Evolutionary conservation across 2,888 invertebrate species (phyloP), one percentile per base, ranked within the genome.

Genomic region (Plusia festucae): DNA sequence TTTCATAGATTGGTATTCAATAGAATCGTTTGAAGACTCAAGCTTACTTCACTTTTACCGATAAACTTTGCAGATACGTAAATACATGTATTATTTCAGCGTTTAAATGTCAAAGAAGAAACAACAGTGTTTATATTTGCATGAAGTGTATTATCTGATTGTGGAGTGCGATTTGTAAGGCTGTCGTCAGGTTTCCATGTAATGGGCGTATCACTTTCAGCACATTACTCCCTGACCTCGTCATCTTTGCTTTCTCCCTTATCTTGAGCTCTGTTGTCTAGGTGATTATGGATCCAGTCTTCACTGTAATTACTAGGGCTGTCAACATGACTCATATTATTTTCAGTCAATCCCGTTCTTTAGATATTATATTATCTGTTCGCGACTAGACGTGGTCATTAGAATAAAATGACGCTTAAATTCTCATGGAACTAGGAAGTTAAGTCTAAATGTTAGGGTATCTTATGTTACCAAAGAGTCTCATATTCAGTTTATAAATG

Each of bases 161-260:
- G 74, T 69, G 63, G 81, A 68, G 82, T 79, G 82, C 81, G 70
- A 83, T 86, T 83, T 83, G 83, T 83, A 72, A 76, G 78, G 70
- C 78, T 83, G 82, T 84, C 82, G 75, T 79, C 74, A 78, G 60
- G 62, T 77, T 72, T 76, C 79, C 51, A 27, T 65, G 52, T 74
- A 70, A 71, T 68, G 53, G 55, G 27, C 65, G 79, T 81, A 84
- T 80, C 80, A 82, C 82, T 85, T 85, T 83, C 83, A 82, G 83
- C 79, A 81, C 79, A 84, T 88, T 87, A 85, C 79, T 82, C 80
- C 65, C 65, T 88, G 86, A 88, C 87, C 87, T 79, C 80, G 67
- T 66, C 82, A 84, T 71, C 68, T 60, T 71, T 57, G 74, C 79
- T 85, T 85, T 86, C 80, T 78, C 75, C 81, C 72, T 75, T 71